Evolutionary conservation across 2,888 invertebrate genomes (phyloP).

Genomic region (Archaeoteleia sp.): DNA sequence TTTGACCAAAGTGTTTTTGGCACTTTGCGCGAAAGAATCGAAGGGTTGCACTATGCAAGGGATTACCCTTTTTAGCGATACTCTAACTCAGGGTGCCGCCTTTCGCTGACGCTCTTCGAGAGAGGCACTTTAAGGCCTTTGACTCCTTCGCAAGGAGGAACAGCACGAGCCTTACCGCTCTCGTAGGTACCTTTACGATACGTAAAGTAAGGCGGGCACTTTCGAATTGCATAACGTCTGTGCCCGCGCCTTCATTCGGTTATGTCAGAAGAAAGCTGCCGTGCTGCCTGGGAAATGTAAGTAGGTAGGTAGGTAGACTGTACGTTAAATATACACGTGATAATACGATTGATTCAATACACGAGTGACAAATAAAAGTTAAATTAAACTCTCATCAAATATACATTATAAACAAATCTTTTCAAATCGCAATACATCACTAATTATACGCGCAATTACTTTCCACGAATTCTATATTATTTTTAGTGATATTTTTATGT

Average conservation of each 20-base stretch:
- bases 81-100: constrained; percentile 33
- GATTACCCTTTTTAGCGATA: constrained; percentile 58
- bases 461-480: too few species aligned
- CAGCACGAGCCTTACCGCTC: constrained; percentile 49
- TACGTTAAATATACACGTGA: constrained; percentile 48
- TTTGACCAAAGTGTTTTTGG: too few species aligned
- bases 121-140: constrained; percentile 53
- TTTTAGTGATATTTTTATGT: too few species aligned
- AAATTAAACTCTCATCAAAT: not conserved
- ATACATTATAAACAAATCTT: too few species aligned
- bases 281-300: constrained; percentile 69
- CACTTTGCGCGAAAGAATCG: constrained; percentile 35
- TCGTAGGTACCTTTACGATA: constrained; percentile 58
- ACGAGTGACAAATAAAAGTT: constrained; percentile 18
- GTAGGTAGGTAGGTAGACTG: constrained; percentile 53
- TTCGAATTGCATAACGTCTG: constrained; percentile 74
- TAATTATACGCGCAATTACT: too few species aligned
- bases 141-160: constrained; percentile 53
- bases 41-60: constrained; percentile 44
- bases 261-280: constrained; percentile 75
- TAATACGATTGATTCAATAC: constrained; percentile 41
- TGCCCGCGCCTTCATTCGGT: constrained; percentile 74
- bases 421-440: too few species aligned
- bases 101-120: constrained; percentile 53
- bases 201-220: constrained; percentile 75